A percentile compares a stretch with the other conserved stretches of the same genome.
Conservation (phyloP, 2,113 vertebrate genomes). For the Pteropus alecto region DNA sequence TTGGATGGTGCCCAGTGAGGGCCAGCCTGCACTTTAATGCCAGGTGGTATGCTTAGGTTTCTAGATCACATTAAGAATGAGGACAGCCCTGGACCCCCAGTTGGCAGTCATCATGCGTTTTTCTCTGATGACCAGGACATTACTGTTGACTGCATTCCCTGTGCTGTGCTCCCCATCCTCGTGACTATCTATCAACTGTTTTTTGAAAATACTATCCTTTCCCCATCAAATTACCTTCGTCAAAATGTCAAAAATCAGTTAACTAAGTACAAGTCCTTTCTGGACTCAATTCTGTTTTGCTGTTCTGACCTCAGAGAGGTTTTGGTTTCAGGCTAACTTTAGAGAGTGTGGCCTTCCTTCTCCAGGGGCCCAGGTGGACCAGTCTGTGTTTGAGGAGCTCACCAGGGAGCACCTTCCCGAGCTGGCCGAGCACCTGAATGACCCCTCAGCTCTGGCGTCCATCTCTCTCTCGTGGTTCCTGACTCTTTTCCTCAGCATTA, state of each 20-base stretch:
- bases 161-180: too few relatives aligned
- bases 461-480: conserved; percentile 98
- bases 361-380: conserved; percentile 97
- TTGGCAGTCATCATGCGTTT: conserved; percentile 83
- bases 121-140: conserved; percentile 79
- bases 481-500: conserved; percentile 95
- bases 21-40: background rate
- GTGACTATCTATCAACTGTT: too few relatives aligned
- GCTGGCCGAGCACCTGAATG: conserved; percentile 89
- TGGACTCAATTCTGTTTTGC: accelerated
- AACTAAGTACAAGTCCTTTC: background rate
- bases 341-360: background rate
- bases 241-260: background rate
- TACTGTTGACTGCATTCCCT: too few relatives aligned
- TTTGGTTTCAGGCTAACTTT: background rate
- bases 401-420: conserved; percentile 91
- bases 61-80: conserved; percentile 92
- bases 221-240: background rate
- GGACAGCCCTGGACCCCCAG: conserved; percentile 83
- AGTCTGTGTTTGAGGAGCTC: conserved; percentile 97
- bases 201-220: background rate
- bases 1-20: too few relatives aligned
- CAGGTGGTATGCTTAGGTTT: conserved; percentile 85
- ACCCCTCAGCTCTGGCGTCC: conserved; percentile 92
- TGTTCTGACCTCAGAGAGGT: background rate